These are phyloP conservation scores for Adelges cooleyi DNA, from an alignment of 1,140 invertebrate genomes.

Conservation along the genomic window DNA sequence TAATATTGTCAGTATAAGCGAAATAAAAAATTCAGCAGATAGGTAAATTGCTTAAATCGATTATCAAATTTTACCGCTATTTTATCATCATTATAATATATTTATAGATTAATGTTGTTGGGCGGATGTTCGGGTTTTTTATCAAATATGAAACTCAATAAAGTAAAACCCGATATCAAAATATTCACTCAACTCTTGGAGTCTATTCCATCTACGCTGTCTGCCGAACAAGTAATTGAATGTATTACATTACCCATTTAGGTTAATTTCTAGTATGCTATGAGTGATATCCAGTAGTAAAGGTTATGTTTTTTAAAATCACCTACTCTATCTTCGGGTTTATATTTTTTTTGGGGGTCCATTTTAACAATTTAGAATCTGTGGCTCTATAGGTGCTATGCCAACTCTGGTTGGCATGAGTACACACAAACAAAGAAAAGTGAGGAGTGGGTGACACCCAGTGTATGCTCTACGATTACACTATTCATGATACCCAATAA, in stretches of 20 bases:
- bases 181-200: slow-evolving; percentile 66
- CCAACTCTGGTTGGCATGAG: too few relatives aligned
- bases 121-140: slow-evolving; percentile 67
- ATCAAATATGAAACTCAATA: slow-evolving; percentile 52
- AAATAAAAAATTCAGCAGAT: slow-evolving; percentile 48
- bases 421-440: too few relatives aligned
- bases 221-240: slow-evolving; percentile 47
- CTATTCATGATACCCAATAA: too few relatives aligned
- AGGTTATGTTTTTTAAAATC: too few relatives aligned
- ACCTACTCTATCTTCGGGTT: too few relatives aligned
- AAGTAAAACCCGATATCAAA: slow-evolving; percentile 60
- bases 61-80: background rate
- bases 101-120: slow-evolving; percentile 54
- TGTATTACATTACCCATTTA: background rate
- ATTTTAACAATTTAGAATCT: too few relatives aligned
- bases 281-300: background rate
- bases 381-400: too few relatives aligned
- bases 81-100: background rate
- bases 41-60: slow-evolving; percentile 33
- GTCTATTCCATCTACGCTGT: slow-evolving; percentile 49
- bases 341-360: too few relatives aligned
- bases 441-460: too few relatives aligned
- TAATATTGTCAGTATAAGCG: slow-evolving; percentile 44
- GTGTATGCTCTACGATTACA: too few relatives aligned
- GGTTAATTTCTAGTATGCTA: background rate